These are phyloP conservation scores for Eristalis pertinax DNA, from an alignment of 2,888 invertebrate species.

Conservation along the genomic window DNA sequence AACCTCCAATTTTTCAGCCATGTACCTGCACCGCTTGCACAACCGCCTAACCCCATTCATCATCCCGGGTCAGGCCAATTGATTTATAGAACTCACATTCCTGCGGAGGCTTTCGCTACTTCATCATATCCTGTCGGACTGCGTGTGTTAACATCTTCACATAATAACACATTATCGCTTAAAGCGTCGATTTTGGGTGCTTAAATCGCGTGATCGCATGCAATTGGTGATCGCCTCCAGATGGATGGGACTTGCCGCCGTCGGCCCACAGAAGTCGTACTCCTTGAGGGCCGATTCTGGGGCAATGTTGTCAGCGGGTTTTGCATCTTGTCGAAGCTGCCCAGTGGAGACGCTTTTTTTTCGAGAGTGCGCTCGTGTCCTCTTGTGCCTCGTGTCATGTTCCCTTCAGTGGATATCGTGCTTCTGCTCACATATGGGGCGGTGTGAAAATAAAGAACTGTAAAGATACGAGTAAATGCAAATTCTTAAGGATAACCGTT, in stretches of 20 bases:
- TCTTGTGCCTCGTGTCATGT: slow-evolving; percentile 26
- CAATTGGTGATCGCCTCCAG: slow-evolving; percentile 29
- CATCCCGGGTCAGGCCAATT: slow-evolving; percentile 55
- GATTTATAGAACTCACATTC: slow-evolving; percentile 62
- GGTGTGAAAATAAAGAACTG: slow-evolving; percentile 42
- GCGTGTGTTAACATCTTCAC: slow-evolving; percentile 65
- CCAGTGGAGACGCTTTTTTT: neutral
- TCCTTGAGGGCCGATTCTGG: slow-evolving; percentile 42
- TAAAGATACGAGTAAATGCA: neutral
- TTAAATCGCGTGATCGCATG: slow-evolving; percentile 66
- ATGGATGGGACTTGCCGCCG: slow-evolving; percentile 40
- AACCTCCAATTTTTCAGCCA: slow-evolving; percentile 23
- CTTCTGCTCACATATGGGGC: slow-evolving; percentile 10
- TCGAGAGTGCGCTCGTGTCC: slow-evolving; percentile 47
- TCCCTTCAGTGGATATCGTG: slow-evolving; percentile 6
- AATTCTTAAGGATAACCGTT: neutral
- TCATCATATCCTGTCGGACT: slow-evolving; percentile 43
- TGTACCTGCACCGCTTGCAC: slow-evolving; percentile 22
- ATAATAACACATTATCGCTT: slow-evolving; percentile 58
- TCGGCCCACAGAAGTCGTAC: slow-evolving; percentile 65
- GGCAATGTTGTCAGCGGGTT: slow-evolving; percentile 34
- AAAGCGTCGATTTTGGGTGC: slow-evolving; percentile 54
- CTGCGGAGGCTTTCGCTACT: slow-evolving; percentile 53
- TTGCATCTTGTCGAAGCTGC: neutral
- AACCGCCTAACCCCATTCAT: slow-evolving; percentile 47